A percentile compares a stretch with the other conserved stretches of the same genome.
phyloP scores from a whole-genome alignment of 2,888 invertebrate species.

The Drosophila mimetica region DNA sequence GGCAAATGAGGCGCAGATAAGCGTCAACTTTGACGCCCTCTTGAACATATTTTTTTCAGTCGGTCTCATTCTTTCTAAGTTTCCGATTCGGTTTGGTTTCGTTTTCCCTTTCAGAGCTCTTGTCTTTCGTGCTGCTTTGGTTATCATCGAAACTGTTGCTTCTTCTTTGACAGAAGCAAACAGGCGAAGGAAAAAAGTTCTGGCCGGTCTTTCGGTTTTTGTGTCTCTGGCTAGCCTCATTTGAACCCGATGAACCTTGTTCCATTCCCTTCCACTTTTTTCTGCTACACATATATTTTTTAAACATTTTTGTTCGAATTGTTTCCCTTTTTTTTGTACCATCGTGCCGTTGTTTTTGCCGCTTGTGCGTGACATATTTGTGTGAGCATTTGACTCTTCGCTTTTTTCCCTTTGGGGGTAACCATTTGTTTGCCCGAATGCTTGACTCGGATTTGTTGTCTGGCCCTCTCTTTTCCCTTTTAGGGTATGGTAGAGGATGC shows the following conservation, averaged over 20 bases:
- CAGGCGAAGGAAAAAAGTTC: constrained; percentile 10
- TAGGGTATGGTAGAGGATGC: background rate
- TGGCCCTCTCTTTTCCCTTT: constrained; percentile 15
- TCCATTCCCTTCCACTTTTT: constrained; percentile 18
- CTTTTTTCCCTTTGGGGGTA: constrained; percentile 35
- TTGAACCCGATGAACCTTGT: constrained; percentile 43
- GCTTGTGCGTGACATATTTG: constrained; percentile 56
- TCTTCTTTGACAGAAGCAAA: constrained; percentile 8
- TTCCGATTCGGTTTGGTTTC: constrained; percentile 17
- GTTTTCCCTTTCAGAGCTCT: constrained; percentile 17
- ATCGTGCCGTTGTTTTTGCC: constrained; percentile 13
- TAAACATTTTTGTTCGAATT: constrained; percentile 16
- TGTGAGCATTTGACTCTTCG: constrained; percentile 45
- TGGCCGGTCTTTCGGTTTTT: constrained; percentile 14
- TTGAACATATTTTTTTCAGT: constrained; percentile 36
- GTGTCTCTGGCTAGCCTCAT: constrained; percentile 35
- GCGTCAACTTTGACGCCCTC: constrained; percentile 74
- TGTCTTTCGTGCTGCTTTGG: constrained; percentile 20
- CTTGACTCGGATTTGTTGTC: constrained; percentile 42
- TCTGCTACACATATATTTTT: background rate
- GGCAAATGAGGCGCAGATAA: constrained; percentile 77
- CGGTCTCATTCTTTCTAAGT: constrained; percentile 24
- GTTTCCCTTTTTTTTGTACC: background rate
- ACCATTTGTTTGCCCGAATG: constrained; percentile 35
- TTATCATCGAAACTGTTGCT: constrained; percentile 34